phyloP scores from a whole-genome alignment of 2,888 invertebrate species.

The Chalcis sispes region DNA sequence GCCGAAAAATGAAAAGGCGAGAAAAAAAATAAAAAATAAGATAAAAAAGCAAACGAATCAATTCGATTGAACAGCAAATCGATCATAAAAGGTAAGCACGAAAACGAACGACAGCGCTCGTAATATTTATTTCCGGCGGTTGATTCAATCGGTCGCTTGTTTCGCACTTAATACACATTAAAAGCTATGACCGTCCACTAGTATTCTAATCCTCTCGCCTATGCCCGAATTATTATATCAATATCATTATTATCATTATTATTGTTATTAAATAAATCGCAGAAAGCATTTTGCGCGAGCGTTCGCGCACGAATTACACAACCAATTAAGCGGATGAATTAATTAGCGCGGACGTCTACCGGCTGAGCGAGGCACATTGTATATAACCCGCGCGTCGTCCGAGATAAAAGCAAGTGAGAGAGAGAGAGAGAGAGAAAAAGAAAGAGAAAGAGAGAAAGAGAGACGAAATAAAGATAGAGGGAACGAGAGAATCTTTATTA shows the following conservation, averaged over 20 bases:
- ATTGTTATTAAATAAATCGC: slow-evolving; percentile 48
- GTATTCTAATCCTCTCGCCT: background rate
- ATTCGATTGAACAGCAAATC: too few relatives aligned
- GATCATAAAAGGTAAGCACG: too few relatives aligned
- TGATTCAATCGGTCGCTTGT: too few relatives aligned
- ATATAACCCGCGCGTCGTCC: too few relatives aligned
- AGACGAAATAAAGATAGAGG: background rate
- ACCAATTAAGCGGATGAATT: slow-evolving; percentile 53
- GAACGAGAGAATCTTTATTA: slow-evolving; percentile 34
- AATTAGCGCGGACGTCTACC: slow-evolving; percentile 37
- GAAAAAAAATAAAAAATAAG: too few relatives aligned
- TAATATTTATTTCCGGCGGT: background rate
- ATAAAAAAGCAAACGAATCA: too few relatives aligned
- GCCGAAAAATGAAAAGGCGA: too few relatives aligned
- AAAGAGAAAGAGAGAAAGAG: slow-evolving; percentile 3
- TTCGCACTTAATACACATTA: too few relatives aligned
- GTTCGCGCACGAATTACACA: slow-evolving; percentile 41
- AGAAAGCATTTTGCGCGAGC: slow-evolving; percentile 17
- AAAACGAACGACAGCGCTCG: too few relatives aligned
- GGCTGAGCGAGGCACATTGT: background rate
- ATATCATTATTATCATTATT: too few relatives aligned
- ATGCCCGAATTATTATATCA: background rate
- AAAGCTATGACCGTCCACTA: too few relatives aligned
- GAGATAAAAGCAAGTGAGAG: background rate
- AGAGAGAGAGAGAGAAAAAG: background rate